phyloP scores from a whole-genome alignment of 1,140 invertebrate genomes.

The Brachionus paranguensis region DNA sequence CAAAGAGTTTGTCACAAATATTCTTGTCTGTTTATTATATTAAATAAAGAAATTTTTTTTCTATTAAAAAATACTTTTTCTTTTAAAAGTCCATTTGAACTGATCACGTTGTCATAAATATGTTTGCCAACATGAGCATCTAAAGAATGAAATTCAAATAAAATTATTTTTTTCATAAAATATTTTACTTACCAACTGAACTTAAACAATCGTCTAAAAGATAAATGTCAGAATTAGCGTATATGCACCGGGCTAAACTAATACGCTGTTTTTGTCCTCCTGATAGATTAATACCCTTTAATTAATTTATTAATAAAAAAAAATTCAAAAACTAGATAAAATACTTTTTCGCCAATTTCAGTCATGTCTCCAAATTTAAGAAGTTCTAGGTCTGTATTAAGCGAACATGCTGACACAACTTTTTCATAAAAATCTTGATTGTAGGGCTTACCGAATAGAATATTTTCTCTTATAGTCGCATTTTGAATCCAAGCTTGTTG shows the following conservation, averaged over 20 bases:
- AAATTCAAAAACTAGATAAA: background rate
- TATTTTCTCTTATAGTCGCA: constrained; percentile 64
- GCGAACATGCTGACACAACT: constrained; percentile 51
- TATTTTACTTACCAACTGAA: constrained; percentile 52
- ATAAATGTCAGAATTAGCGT: constrained; percentile 55
- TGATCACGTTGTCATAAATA: constrained; percentile 51
- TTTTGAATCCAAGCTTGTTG: constrained; percentile 67
- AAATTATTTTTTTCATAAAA: background rate
- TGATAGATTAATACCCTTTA: constrained; percentile 48
- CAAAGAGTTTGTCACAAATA: constrained; percentile 39
- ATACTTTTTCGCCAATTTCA: constrained; percentile 43
- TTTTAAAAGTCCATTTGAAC: constrained; percentile 47
- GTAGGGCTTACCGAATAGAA: constrained; percentile 61
- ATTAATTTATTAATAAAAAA: background rate
- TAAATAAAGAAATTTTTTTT: background rate
- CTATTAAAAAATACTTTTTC: constrained; percentile 32
- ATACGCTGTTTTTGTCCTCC: constrained; percentile 50
- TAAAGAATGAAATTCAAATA: background rate
- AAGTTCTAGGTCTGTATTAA: constrained; percentile 48
- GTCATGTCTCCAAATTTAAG: constrained; percentile 39
- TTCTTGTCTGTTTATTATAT: constrained; percentile 38
- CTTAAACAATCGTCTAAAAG: constrained; percentile 59
- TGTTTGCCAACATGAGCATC: constrained; percentile 54
- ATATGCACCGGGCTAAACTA: constrained; percentile 47
- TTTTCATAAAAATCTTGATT: constrained; percentile 58